Evolutionary conservation across 2,113 vertebrate species (phyloP).

Genomic region (Microcebus griseorufus): DNA sequence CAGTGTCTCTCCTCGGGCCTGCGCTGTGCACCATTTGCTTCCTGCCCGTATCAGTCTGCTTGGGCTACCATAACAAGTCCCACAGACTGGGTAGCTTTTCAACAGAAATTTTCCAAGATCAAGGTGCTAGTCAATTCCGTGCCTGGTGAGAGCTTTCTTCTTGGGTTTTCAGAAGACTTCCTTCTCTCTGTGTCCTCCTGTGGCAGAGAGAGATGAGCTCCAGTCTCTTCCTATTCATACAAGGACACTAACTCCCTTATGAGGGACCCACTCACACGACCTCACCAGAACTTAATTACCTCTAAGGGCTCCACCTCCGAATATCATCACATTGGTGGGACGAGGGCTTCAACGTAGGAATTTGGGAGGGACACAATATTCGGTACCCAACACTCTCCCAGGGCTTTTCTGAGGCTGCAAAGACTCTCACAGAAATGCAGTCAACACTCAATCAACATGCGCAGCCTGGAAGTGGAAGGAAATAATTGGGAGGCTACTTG

Average conservation of each 20-base stretch:
- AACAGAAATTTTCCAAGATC: not conserved
- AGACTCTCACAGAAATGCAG: not conserved
- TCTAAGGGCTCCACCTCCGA: not conserved
- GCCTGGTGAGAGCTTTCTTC: not conserved
- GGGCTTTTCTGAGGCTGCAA: not conserved
- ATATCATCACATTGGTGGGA: rapidly evolving
- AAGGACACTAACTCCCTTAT: not conserved
- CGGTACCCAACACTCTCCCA: no score
- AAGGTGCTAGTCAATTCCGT: not conserved
- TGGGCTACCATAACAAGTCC: not conserved
- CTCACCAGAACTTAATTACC: not conserved
- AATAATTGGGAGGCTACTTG: not conserved
- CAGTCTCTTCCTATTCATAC: not conserved
- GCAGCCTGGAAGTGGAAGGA: not conserved
- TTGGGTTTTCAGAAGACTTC: not conserved
- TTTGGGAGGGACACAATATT: not conserved
- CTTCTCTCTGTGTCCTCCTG: not conserved
- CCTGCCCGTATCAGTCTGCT: not conserved
- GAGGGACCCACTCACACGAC: not conserved
- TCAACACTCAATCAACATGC: not conserved
- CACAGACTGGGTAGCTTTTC: not conserved
- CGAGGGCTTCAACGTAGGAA: no score
- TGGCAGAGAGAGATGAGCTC: not conserved
- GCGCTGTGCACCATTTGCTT: no score
- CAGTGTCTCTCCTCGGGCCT: not conserved